Evolutionary conservation across 2,797 vertebrate species (phyloP).

Genomic region (Melanotaenia parkinsoni): DNA sequence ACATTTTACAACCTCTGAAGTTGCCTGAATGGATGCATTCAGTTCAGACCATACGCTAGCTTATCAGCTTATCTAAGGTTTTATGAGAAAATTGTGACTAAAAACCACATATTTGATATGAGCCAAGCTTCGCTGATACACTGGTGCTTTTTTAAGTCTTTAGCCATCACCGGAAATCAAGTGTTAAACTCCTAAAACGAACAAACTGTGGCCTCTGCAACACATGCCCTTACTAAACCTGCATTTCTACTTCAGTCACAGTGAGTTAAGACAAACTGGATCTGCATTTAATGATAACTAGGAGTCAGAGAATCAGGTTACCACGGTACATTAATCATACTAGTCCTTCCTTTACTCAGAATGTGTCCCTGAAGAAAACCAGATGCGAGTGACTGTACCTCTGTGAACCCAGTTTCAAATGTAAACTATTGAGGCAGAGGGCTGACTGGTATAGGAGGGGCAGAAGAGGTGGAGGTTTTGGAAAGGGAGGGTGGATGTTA

Average conservation of each 20-base stretch:
- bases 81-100: neutral
- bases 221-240: neutral
- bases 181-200: neutral
- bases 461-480: slow-evolving; percentile 30
- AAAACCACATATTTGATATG: neutral
- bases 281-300: slow-evolving; percentile 7
- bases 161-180: neutral
- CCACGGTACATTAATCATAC: slow-evolving; percentile 31
- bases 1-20: too few species aligned
- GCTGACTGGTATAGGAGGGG: slow-evolving; percentile 28
- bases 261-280: neutral
- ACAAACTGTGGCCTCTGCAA: neutral
- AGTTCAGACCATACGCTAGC: too few species aligned
- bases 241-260: neutral
- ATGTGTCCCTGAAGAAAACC: slow-evolving; percentile 55
- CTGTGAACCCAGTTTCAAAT: slow-evolving; percentile 36
- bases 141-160: neutral
- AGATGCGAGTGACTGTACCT: slow-evolving; percentile 38
- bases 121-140: too few species aligned
- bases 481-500: slow-evolving; percentile 23
- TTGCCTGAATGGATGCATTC: too few species aligned
- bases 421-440: slow-evolving; percentile 59
- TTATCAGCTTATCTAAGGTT: too few species aligned
- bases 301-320: slow-evolving; percentile 22
- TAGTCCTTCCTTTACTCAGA: slow-evolving; percentile 27